Base-by-base conservation (phyloP, 2,797 vertebrate species). In the Parotocinclus haroldoi region DNA sequence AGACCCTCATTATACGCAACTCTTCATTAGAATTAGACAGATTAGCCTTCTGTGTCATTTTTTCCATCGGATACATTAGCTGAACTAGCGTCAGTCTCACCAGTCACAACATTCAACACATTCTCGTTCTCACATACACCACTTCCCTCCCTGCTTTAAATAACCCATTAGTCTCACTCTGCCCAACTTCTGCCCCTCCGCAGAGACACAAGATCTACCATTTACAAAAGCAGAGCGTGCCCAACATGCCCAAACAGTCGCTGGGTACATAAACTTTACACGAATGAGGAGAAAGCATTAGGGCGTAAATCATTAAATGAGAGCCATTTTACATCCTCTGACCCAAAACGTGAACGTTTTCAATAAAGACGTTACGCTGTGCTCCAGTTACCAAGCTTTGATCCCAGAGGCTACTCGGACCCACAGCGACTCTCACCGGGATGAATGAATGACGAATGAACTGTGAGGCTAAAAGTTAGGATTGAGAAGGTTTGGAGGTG, bases 71-170 rank as follows among this genome's bases (percentile, higher is more conserved):
- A 8, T 10, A 3, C 16, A 19, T 57, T 64, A 46, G 12, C 9
- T 53, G 11, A 66, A 52, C 63, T 40, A 36, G 39, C 5, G 46
- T 51, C 37, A 55, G 52, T 10, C 27, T 70, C 54, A 39, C 59
- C 49, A 48, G 60, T 64, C 73, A 60, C 66, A 63, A 63, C 58
- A 18, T 37, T 54, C 54, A 42, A 54, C 44, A 19, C 58, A 63
- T 49, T 63, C 49, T 53, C 58, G 44, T 67, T 71, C 57, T 12
- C 68, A 67, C 61, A 71, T 68, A 54, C 54, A 71, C 62, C 63
- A 62, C 53, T 48, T 63, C 13, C 16, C 50, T 67, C 65, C 59
- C 53, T 50, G 27, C 64, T 75, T 71, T 48, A 71, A 75, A 71
- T 67, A 75, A 68, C 69, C 66, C 65, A 48, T 58, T 60, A 64